Percentiles rank a stretch among this genome's conserved stretches.
Conservation (phyloP, 2,113 vertebrate genomes). For the Mastomys coucha region DNA sequence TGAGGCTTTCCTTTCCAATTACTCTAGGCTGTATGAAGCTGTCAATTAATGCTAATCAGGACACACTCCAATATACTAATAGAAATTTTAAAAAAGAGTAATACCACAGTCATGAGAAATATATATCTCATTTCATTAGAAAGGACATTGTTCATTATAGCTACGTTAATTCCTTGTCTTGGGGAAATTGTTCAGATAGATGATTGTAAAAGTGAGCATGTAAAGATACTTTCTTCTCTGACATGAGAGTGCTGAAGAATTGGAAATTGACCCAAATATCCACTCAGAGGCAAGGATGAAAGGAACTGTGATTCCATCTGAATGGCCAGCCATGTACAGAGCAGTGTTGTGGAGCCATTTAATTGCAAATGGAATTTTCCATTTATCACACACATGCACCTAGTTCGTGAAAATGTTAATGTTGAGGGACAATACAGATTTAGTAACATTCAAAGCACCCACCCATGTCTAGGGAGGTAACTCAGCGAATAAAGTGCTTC, state of each 20-base stretch:
- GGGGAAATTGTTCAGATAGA: slow-evolving; percentile 32
- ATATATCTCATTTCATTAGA: slow-evolving; percentile 30
- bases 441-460: not conserved
- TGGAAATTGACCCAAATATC: not conserved
- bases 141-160: not conserved
- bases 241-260: not conserved
- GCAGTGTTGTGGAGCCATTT: not conserved
- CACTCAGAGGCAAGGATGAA: not conserved
- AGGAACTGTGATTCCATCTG: not conserved
- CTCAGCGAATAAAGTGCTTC: not conserved
- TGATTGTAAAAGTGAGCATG: slow-evolving; percentile 21
- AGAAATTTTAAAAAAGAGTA: slow-evolving; percentile 32
- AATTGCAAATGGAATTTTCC: not conserved
- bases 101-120: not conserved
- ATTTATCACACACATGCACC: not conserved
- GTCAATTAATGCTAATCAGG: not conserved
- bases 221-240: not conserved
- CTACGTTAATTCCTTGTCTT: slow-evolving; percentile 16
- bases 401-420: not conserved
- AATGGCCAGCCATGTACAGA: not conserved
- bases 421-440: not conserved
- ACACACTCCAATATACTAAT: not conserved
- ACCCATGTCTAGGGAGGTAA: not conserved
- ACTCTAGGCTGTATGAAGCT: not conserved
- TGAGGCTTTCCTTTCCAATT: not conserved